These are phyloP conservation scores for Thymelicus acteon DNA, from an alignment of 2,888 invertebrate genomes.

Conservation along the genomic window DNA sequence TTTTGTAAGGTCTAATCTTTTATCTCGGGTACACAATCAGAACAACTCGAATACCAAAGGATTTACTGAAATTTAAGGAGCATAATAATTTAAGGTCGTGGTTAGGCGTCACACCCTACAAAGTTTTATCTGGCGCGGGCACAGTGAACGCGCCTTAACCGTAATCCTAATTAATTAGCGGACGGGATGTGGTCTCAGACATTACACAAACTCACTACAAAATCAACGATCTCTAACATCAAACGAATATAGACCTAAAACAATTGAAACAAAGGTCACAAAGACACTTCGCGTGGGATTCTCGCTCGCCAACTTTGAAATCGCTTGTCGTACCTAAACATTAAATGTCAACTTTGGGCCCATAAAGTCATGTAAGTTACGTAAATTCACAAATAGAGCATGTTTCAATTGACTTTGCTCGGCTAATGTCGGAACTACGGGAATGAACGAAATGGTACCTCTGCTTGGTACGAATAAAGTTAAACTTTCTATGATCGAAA, in stretches of 20 bases:
- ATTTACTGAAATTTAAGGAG: slow-evolving; percentile 68
- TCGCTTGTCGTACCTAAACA: slow-evolving; percentile 48
- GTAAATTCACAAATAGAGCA: slow-evolving; percentile 41
- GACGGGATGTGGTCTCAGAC: slow-evolving; percentile 65
- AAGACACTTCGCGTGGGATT: slow-evolving; percentile 29
- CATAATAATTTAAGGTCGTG: slow-evolving; percentile 58
- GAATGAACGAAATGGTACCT: slow-evolving; percentile 5
- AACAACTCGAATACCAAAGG: slow-evolving; percentile 58
- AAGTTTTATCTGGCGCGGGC: slow-evolving; percentile 72
- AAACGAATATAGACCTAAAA: slow-evolving; percentile 42
- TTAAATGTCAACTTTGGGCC: slow-evolving; percentile 43
- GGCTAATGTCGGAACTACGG: slow-evolving; percentile 34
- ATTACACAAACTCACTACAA: slow-evolving; percentile 57
- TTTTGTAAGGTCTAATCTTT: slow-evolving; percentile 40
- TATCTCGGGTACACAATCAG: slow-evolving; percentile 59
- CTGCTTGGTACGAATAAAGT: slow-evolving; percentile 15
- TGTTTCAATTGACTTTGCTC: slow-evolving; percentile 37
- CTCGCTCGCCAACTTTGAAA: slow-evolving; percentile 42
- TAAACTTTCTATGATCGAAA: slow-evolving; percentile 14
- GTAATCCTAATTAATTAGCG: slow-evolving; percentile 80
- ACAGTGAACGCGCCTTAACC: slow-evolving; percentile 58
- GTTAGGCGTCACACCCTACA: slow-evolving; percentile 54
- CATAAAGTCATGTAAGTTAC: slow-evolving; percentile 45
- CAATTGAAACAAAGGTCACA: slow-evolving; percentile 39
- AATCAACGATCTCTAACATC: slow-evolving; percentile 43